phyloP scores from a whole-genome alignment of 2,888 invertebrate genomes.

The Apotomis betuletana region DNA sequence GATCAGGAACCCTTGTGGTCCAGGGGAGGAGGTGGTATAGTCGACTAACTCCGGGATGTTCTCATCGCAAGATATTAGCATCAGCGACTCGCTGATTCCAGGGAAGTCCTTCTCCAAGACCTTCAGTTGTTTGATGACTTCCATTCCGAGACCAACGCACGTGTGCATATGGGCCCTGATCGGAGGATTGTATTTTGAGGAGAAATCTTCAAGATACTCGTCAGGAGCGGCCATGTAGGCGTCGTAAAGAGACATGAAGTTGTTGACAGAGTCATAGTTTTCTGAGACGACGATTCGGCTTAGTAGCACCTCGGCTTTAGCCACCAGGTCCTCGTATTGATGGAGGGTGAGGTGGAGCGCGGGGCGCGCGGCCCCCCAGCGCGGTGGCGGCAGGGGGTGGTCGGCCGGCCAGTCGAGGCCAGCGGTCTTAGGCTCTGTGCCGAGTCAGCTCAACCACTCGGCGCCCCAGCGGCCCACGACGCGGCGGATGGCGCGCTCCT shows the following conservation, averaged over 20 bases:
- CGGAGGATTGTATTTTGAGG: constrained; percentile 91
- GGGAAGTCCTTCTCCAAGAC: constrained; percentile 85
- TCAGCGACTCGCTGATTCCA: constrained; percentile 86
- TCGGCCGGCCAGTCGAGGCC: constrained; percentile 75
- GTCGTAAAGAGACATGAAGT: constrained; percentile 89
- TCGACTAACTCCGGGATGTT: constrained; percentile 86
- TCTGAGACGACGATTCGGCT: constrained; percentile 93
- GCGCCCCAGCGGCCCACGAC: constrained; percentile 94
- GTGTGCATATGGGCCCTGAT: constrained; percentile 93
- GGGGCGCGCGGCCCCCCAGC: constrained; percentile 78
- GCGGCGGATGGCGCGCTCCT: constrained; percentile 78
- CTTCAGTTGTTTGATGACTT: constrained; percentile 88
- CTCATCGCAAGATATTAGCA: constrained; percentile 95
- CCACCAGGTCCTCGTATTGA: constrained; percentile 92
- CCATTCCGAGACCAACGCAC: constrained; percentile 94
- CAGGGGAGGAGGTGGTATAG: constrained; percentile 85
- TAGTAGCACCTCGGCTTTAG: constrained; percentile 91
- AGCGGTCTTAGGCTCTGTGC: constrained; percentile 69
- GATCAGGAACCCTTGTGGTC: constrained; percentile 84
- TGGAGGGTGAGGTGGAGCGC: constrained; percentile 89
- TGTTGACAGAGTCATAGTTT: constrained; percentile 95
- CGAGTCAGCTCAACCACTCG: constrained; percentile 99
- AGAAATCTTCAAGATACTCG: constrained; percentile 88
- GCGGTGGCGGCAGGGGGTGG: constrained; percentile 77
- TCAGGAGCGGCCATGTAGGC: constrained; percentile 87